A percentile compares a stretch with the other conserved stretches of the same genome.
These are phyloP conservation scores for Perodicticus potto DNA, from an alignment of 2,797 vertebrate species.

Conservation along the genomic window DNA sequence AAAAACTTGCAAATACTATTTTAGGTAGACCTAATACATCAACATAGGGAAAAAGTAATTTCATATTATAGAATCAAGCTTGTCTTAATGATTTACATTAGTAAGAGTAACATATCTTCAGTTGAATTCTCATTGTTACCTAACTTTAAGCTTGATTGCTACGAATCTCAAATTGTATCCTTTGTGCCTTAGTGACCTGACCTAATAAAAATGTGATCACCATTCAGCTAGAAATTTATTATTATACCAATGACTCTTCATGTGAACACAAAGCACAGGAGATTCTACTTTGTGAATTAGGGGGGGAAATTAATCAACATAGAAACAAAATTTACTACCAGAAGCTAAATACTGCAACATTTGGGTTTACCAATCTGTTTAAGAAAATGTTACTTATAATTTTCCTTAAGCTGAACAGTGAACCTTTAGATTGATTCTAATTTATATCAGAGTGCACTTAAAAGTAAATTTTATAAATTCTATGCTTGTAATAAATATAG, in stretches of 20 bases:
- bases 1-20: conserved; percentile 78
- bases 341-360: neutral
- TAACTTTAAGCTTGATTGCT: conserved; percentile 73
- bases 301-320: conserved; percentile 73
- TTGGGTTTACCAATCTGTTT: neutral
- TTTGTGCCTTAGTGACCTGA: conserved; percentile 74
- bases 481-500: neutral
- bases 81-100: conserved; percentile 61
- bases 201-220: conserved; percentile 78
- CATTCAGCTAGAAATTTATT: conserved; percentile 64
- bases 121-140: conserved; percentile 79
- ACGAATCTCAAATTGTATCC: conserved; percentile 74
- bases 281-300: conserved; percentile 67
- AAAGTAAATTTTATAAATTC: neutral
- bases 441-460: neutral
- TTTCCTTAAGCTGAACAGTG: neutral
- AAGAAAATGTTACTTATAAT: conserved; percentile 11
- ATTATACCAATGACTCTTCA: conserved; percentile 70
- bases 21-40: conserved; percentile 82
- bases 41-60: conserved; percentile 79
- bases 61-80: conserved; percentile 76
- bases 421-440: neutral
- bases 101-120: conserved; percentile 61
- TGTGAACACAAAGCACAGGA: conserved; percentile 60
- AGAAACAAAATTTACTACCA: conserved; percentile 68